Evolutionary conservation across 1,140 invertebrate species (phyloP), one percentile per base, ranked within the genome.

Genomic region (Hycleus cichorii): DNA sequence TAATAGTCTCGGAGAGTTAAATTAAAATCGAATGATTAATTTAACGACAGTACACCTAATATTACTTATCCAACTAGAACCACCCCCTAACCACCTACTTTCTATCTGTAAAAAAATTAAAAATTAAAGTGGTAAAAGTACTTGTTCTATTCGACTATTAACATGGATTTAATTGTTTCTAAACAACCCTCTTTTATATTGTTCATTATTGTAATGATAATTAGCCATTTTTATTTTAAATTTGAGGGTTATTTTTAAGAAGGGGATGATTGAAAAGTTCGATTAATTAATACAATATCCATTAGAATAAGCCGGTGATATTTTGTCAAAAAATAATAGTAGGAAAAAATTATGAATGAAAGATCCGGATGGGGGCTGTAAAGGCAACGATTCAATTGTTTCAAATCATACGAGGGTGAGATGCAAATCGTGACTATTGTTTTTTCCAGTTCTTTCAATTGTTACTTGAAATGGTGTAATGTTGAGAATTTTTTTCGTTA

Each of bases 1-100:
- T 62, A 62, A 62, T 62, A 58, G 60, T 63, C 61, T 32, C 32
- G 32, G 32, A 32, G 53, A 44, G 61, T 61, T 65, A 65, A 65
- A 65, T 65, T 65, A 65, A 63, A 65, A 65, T 65, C 64, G 52
- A 63, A 65, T 65, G 64, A 65, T 65, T 65, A 65, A 65, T 65
- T 65, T 65, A 60, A 63, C 61, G 64, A 52, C 61, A 55, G 54
- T 42, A 18, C 18, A 18, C 18, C 18, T 18, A 18, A 18, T 18
- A 32, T 32, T 32, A 32, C 32, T 32, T 32, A 4, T 58, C 58
- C 58, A 49, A 50, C 60, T 58, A 57, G 56, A 58, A 58, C 60
- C 54, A 58, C 60, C 54, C 44, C 53, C 32, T 46, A 5, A 3
- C 32, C 32, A 32, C 32, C 32, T 1, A 18, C 25, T 48, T 48